Base-by-base conservation (phyloP, 30 jellyfish, hydroid and myxozoan species). In the Turritopsis dohrnii region DNA sequence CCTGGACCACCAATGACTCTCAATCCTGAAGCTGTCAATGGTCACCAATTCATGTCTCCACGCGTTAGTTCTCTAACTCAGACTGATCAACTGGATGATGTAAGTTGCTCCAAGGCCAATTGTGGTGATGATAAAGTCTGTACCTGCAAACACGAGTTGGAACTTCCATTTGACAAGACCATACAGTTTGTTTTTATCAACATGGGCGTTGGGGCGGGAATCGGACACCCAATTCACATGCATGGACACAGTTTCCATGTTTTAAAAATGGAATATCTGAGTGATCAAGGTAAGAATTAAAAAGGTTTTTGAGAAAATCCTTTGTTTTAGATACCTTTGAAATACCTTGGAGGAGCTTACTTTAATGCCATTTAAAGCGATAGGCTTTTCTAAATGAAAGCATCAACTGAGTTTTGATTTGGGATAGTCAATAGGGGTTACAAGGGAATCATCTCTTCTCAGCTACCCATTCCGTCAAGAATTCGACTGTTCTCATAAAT, bases 61-160 rank as follows among this genome's bases (percentile, higher is more conserved):
- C 96, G 96, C 1, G 94, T 93, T 8, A 79, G 93, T 4, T 93
- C 96, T 18, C 72, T 93, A 30, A 85, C 96, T 27, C 98, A 88
- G 53, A 89, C 81, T 28, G 95, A 89, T n/a, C 87, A 88, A 20
- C 82, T 93, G 18, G 96, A 88, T 8, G 94, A 84, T 19, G 89
- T 80, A 52, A 95, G 86, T 54, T 93, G 98, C 65, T 79, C 84
- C 16, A 81, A 88, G 66, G 71, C 82, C n/a, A 66, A 88, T 73
- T 93, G 98, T 60, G 98, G 98, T 28, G 95, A 28, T 3, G 98
- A 92, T 86, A 92, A 92, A 80, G 85, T 92, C 21, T 92, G 98
- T 75, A 75, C 23, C 72, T 92, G 96, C 79, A 91, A 88, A 54
- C 82, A 87, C 71, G 95, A 89, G 65, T 74, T 87, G 75, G 89